Conservation (phyloP, 2,797 vertebrate genomes). For the Rhynchonycteris naso region DNA sequence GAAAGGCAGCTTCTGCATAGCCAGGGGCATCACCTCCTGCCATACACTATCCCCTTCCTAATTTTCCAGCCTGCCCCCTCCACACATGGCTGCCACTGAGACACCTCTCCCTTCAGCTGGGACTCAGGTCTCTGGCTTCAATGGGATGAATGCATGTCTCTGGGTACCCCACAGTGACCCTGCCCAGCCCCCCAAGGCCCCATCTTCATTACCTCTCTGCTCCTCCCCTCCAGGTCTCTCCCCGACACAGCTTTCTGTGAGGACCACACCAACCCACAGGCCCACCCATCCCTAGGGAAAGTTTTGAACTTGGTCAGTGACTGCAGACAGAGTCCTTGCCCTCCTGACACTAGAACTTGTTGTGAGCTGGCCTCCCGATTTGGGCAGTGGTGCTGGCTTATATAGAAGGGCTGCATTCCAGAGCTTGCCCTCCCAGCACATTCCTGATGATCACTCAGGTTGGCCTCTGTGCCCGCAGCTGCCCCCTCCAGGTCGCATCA, state of each 20-base stretch:
- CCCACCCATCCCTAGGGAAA: neutral
- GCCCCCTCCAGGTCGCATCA: neutral
- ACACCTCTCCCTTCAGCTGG: neutral
- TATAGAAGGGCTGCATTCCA: neutral
- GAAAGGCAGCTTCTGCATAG: neutral
- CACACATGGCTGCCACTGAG: neutral
- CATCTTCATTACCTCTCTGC: neutral
- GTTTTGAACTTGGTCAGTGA: neutral
- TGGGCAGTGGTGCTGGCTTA: neutral
- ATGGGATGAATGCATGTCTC: rapidly evolving
- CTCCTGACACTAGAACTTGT: neutral
- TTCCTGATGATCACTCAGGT: conserved; percentile 43
- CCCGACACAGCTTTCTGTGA: neutral
- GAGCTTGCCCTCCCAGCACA: conserved; percentile 40
- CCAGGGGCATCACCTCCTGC: neutral
- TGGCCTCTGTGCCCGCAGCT: neutral
- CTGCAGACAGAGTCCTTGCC: neutral
- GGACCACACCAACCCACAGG: neutral
- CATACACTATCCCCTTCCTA: neutral
- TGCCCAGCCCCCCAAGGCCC: neutral
- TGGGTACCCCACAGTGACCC: neutral
- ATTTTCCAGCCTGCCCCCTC: neutral
- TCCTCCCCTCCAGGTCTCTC: neutral
- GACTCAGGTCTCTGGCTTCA: neutral
- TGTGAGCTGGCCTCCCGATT: neutral